Evolutionary conservation across 1,140 invertebrate species (phyloP).

Genomic region (Babylonia areolata): DNA sequence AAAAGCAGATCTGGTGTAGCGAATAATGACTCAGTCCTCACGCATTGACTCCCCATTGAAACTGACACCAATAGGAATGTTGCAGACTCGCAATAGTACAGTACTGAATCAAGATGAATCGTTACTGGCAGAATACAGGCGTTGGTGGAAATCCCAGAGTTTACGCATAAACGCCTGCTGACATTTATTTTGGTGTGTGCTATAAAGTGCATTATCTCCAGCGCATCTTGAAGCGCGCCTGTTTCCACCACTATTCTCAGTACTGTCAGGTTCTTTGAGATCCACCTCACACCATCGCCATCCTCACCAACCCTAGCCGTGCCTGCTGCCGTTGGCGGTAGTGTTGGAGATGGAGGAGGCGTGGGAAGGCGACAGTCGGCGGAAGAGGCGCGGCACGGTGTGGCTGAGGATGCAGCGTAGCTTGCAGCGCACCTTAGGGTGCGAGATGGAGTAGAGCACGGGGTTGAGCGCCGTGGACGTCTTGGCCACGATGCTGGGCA

Average conservation of each 20-base stretch:
- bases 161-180: not conserved
- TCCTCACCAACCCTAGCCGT: not conserved
- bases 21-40: too few relatives aligned
- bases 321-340: not conserved
- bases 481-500: slow-evolving; percentile 86
- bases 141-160: too few relatives aligned
- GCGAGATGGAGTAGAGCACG: slow-evolving; percentile 84
- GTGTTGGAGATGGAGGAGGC: not conserved
- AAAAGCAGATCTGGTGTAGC: too few relatives aligned
- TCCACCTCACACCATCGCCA: not conserved
- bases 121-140: too few relatives aligned
- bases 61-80: too few relatives aligned
- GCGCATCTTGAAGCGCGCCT: not conserved
- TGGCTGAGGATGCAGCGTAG: not conserved
- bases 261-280: not conserved
- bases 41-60: too few relatives aligned
- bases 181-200: not conserved
- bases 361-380: not conserved
- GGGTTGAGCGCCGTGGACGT: slow-evolving; percentile 88
- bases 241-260: not conserved
- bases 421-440: slow-evolving; percentile 55
- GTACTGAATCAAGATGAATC: too few relatives aligned
- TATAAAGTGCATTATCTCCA: not conserved
- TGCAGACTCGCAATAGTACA: too few relatives aligned
- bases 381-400: not conserved